Percentiles rank a stretch among this genome's conserved stretches.
phyloP scores from a whole-genome alignment of 2,113 vertebrate genomes.

The Melanocharis versteri region DNA sequence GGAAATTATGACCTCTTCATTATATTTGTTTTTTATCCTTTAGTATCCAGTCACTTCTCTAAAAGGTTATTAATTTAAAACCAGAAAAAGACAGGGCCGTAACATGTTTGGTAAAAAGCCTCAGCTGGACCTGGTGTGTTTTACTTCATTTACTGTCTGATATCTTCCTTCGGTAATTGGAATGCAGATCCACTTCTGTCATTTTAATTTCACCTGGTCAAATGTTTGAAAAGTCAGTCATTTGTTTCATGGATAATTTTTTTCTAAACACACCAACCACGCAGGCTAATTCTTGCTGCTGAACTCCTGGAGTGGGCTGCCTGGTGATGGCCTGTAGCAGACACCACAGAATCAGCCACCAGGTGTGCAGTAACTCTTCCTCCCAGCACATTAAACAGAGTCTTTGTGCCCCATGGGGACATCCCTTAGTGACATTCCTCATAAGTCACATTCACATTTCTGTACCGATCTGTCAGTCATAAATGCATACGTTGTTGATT shows the following conservation, averaged over 20 bases:
- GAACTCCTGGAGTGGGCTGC: not conserved
- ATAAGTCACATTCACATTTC: not conserved
- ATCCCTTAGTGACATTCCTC: not conserved
- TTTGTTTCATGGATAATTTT: not conserved
- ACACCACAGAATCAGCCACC: not conserved
- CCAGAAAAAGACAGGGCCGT: not conserved
- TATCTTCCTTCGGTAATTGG: not conserved
- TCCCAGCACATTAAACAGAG: not conserved
- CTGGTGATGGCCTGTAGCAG: not conserved
- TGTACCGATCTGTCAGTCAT: not conserved
- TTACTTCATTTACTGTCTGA: not conserved
- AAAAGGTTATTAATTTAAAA: not conserved
- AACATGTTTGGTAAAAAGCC: not conserved
- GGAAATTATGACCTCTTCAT: not conserved
- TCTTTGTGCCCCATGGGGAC: not conserved
- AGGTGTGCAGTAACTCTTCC: not conserved
- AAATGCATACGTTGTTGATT: not conserved
- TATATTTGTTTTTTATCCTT: not conserved
- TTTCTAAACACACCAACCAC: not conserved
- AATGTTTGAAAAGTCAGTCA: not conserved
- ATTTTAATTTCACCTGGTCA: not conserved
- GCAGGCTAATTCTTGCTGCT: not conserved
- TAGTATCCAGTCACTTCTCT: not conserved
- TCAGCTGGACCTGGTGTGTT: not conserved
- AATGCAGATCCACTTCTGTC: not conserved